Percentiles rank a stretch among this genome's conserved stretches.
These are phyloP conservation scores for Sardinella longiceps DNA, from an alignment of 2,797 vertebrate genomes.

Conservation along the genomic window DNA sequence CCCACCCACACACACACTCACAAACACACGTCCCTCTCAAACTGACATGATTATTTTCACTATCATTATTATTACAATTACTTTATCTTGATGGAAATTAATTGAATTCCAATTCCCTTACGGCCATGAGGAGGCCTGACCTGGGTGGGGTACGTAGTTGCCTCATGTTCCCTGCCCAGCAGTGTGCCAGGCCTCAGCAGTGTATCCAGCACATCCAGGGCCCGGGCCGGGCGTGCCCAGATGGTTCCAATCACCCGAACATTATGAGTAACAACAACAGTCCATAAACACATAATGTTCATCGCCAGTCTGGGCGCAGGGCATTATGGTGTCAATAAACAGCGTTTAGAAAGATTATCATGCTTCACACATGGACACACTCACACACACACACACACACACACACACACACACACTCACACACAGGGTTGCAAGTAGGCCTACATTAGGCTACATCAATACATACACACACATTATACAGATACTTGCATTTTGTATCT, in stretches of 20 bases:
- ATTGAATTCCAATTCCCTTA: neutral
- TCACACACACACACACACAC: neutral
- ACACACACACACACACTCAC: neutral
- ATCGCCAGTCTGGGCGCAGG: neutral
- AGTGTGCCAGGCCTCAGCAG: neutral
- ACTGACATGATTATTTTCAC: too few relatives aligned
- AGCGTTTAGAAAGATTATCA: neutral
- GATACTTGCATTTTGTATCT: too few relatives aligned
- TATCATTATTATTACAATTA: too few relatives aligned
- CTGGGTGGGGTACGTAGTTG: neutral
- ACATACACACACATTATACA: neutral
- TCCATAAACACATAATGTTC: neutral
- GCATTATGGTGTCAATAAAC: neutral
- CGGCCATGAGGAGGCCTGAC: neutral
- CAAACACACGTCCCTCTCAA: too few relatives aligned
- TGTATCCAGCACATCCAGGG: neutral
- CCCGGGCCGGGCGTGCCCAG: neutral
- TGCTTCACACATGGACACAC: neutral
- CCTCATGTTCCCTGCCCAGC: neutral
- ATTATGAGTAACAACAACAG: neutral
- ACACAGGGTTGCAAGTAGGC: neutral
- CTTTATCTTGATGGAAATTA: neutral
- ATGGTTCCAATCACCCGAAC: neutral
- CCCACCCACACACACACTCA: too few relatives aligned
- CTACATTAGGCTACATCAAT: too few relatives aligned